Evolutionary conservation across 2,113 vertebrate species (phyloP).

Genomic region (Osmerus mordax): DNA sequence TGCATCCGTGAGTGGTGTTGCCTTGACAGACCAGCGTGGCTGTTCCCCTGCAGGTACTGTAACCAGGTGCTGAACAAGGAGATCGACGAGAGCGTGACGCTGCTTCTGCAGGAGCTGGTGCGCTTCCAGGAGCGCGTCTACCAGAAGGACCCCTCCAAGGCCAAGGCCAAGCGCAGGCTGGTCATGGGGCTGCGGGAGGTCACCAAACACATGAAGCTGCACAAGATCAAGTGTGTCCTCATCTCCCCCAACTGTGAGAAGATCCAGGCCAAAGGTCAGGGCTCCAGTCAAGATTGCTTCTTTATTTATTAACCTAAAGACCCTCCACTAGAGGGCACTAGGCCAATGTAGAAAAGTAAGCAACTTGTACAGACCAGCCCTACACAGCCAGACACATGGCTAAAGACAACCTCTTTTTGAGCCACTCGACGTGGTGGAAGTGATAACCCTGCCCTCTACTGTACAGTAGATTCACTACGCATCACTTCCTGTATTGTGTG

Average conservation of each 20-base stretch:
- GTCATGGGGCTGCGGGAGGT: slow-evolving; percentile 97
- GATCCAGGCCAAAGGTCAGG: slow-evolving; percentile 94
- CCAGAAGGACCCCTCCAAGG: slow-evolving; percentile 92
- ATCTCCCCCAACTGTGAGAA: slow-evolving; percentile 99
- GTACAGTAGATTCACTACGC: not conserved
- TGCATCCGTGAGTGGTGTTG: not conserved
- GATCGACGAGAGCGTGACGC: slow-evolving; percentile 94
- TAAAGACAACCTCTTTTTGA: no score
- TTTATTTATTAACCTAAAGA: not conserved
- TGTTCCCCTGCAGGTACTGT: slow-evolving; percentile 80
- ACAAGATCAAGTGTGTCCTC: slow-evolving; percentile 95
- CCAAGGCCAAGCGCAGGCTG: slow-evolving; percentile 89
- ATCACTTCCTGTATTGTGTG: slow-evolving; percentile 3
- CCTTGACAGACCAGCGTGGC: not conserved
- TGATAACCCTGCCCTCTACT: not conserved
- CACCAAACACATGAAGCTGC: slow-evolving; percentile 97
- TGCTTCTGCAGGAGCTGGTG: slow-evolving; percentile 93
- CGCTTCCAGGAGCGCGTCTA: slow-evolving; percentile 95
- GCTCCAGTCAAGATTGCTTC: not conserved
- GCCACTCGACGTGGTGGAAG: not conserved
- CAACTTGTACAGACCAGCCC: no score
- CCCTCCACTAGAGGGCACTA: slow-evolving; percentile 14
- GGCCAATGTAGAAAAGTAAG: not conserved
- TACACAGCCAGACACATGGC: no score
- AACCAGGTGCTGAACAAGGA: slow-evolving; percentile 98